Evolutionary conservation across 2,797 vertebrate species (phyloP), one percentile per base, ranked within the genome.

Genomic region (Clarias laeviceps): DNA sequence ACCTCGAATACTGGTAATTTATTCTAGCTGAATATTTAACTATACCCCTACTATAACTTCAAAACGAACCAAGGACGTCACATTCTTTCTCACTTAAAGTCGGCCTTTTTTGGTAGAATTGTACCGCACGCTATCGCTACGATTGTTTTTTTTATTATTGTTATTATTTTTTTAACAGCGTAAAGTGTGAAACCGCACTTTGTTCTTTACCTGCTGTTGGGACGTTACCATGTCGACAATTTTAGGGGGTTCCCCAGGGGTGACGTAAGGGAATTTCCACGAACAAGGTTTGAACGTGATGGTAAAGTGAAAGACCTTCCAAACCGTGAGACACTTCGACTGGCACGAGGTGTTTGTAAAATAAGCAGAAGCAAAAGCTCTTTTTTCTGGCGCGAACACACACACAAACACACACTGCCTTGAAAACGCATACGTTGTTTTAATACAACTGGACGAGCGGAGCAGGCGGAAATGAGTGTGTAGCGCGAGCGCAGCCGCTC

Each of bases 231-330:
- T 85, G 64, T 80, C 79, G 62, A 90, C 45, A n/a, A 37, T 18
- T 27, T 32, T 77, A 24, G 87, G 90, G 86, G 20, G 84, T 85
- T 91, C 90, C 90, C 92, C 91, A 81, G 7, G 9, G 45, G 87
- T 80, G 87, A 89, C 92, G 91, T 90, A 66, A 62, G 95, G 95
- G 95, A 92, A 93, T 94, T 95, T 95, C 94, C 94, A 91, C 78
- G 11, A n/a, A 20, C 0, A 0, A 14, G 65, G 0, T 15, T 89
- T 84, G 88, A 54, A 50, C 59, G 62, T 56, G 18, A 32, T 20
- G 90, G 86, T 72, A 85, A 87, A 87, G 83, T 80, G 82, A 90
- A 89, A 88, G 70, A 56, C 22, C 1, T 22, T 6, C 12, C 12
- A n/a, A 24, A 62, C 14, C 34, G 77, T 40, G 77, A 62, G 8